Conservation (phyloP, 2,797 vertebrate species). For the Furcifer pardalis region DNA sequence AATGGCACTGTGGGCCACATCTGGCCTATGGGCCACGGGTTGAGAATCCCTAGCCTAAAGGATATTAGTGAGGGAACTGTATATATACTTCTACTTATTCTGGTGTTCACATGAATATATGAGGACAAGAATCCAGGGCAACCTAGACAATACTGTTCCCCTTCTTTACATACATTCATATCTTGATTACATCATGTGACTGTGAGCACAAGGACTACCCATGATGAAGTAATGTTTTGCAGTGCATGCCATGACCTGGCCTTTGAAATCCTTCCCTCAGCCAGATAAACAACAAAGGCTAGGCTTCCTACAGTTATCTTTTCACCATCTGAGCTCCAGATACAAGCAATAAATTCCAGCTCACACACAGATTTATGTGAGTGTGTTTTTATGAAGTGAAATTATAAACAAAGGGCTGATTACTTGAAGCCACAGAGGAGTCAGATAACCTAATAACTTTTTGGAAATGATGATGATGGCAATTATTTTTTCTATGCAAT, state of each 20-base stretch:
- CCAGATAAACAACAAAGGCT: conserved; percentile 1
- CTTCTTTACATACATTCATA: background rate
- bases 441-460: conserved; percentile 16
- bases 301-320: conserved; percentile 4
- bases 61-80: no score
- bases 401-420: conserved; percentile 23
- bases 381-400: conserved; percentile 37
- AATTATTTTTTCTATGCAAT: conserved; percentile 5
- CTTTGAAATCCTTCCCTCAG: conserved; percentile 11
- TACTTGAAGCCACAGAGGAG: conserved; percentile 7
- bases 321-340: conserved; percentile 15
- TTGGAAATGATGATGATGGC: background rate
- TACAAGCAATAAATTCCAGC: background rate
- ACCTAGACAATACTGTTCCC: background rate
- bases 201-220: background rate
- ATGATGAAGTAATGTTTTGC: background rate
- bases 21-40: no score
- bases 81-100: no score
- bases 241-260: background rate
- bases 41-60: no score
- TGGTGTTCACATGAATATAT: no score
- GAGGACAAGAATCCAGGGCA: no score
- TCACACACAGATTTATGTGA: conserved; percentile 31
- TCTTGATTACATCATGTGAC: background rate
- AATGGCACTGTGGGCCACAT: no score